Evolutionary conservation across 2,888 invertebrate species (phyloP), one percentile per base, ranked within the genome.

Genomic region (Halictus quadricinctus): DNA sequence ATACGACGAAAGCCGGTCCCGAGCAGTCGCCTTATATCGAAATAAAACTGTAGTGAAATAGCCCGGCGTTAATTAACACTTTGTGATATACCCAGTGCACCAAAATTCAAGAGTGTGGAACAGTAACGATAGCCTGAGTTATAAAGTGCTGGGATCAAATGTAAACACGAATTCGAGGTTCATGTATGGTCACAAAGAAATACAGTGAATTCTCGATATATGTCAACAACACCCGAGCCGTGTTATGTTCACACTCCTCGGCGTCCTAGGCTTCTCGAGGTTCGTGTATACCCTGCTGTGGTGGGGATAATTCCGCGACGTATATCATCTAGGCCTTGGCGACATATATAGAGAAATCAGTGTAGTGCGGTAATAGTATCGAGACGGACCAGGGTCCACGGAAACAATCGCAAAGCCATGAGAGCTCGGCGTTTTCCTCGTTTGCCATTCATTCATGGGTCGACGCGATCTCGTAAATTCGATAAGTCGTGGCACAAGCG

Each of bases 401-500:
- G 72, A 36, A 72, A n/a, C 60, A 48, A 72, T 60, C 29, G n/a
- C 29, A 21, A 46, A 64, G 60, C 43, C n/a, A 72, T 48, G 15
- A 48, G 25, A 48, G 21, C 25, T 25, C 18, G 48, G n/a, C 21
- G 72, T 79, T 73, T 43, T 70, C 46, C 48, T 74, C 74, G 79
- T 74, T 79, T 25, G 29, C n/a, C 66, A n/a, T 84, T 76, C 76
- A 72, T 80, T 78, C 75, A 77, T 58, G 25, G 58, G 69, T 15
- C 21, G 25, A 41, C 25, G 25, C 25, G 80, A 72, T 72, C 79
- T 72, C 69, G 79, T 79, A 48, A 76, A 80, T 86, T 79, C 78
- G 78, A 72, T 80, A 80, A 86, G 54, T 86, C 77, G 76, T 21
- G 64, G 46, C 25, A 60, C 64, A 72, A 77, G 60, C 25, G 50